A percentile compares a stretch with the other conserved stretches of the same genome.
Evolutionary conservation across 2,113 vertebrate genomes (phyloP).

Genomic region (Cariama cristata): DNA sequence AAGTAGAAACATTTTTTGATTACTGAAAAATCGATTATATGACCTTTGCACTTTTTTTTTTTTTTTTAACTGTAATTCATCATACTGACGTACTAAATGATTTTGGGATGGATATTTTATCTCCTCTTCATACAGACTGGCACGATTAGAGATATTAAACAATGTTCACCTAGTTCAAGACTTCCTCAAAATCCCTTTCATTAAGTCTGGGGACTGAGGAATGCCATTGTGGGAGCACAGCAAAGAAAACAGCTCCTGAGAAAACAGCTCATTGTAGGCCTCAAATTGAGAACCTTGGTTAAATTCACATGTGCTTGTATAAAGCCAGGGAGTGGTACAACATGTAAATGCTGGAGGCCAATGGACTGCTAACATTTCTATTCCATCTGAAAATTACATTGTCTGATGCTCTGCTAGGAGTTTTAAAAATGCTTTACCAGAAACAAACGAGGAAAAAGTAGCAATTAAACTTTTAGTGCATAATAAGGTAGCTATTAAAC

Average conservation of each 20-base stretch:
- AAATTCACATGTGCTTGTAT: background rate
- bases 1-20: background rate
- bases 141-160: background rate
- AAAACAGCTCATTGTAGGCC: background rate
- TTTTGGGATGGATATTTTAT: background rate
- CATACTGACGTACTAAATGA: background rate
- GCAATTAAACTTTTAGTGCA: background rate
- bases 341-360: background rate
- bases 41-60: background rate
- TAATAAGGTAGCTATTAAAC: background rate
- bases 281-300: background rate
- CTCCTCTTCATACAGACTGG: background rate
- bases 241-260: background rate
- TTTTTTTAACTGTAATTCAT: background rate
- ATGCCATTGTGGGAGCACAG: background rate
- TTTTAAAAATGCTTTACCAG: background rate
- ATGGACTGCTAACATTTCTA: background rate
- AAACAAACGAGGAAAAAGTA: background rate
- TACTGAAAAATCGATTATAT: background rate
- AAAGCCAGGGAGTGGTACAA: accelerated
- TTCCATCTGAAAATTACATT: background rate
- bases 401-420: background rate
- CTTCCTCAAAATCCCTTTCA: background rate
- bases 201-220: background rate
- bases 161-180: background rate